These are phyloP conservation scores for Harpagoxenus sublaevis DNA, from an alignment of 2,888 invertebrate genomes.

Conservation along the genomic window DNA sequence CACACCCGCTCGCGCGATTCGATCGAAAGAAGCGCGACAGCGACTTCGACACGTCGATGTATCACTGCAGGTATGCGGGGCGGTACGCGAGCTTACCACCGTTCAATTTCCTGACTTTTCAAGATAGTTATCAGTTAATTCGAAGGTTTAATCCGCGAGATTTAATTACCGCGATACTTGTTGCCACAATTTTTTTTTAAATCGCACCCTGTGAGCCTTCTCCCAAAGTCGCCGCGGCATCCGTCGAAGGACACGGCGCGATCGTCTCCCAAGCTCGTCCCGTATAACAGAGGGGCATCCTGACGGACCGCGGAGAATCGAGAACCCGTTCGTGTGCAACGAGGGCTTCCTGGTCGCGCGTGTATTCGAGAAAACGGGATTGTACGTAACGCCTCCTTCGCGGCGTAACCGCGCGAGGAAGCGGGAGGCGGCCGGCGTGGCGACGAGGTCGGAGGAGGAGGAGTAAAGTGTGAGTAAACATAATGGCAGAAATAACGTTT, in stretches of 20 bases:
- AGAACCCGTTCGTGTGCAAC: slow-evolving; percentile 72
- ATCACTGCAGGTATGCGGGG: neutral
- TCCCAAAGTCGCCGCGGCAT: neutral
- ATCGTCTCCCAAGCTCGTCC: neutral
- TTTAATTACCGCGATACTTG: neutral
- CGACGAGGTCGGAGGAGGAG: slow-evolving; percentile 34
- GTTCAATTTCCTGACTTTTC: slow-evolving; percentile 2
- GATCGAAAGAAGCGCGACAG: slow-evolving; percentile 9
- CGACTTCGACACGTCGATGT: neutral
- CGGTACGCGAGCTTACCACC: neutral
- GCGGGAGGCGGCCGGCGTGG: slow-evolving; percentile 29
- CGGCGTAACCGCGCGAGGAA: slow-evolving; percentile 65
- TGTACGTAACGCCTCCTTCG: slow-evolving; percentile 75
- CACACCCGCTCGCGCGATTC: neutral
- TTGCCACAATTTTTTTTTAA: neutral
- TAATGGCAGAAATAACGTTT: slow-evolving; percentile 72
- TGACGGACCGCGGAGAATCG: slow-evolving; percentile 72
- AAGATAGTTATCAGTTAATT: neutral
- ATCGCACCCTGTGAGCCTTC: neutral
- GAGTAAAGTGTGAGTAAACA: slow-evolving; percentile 71
- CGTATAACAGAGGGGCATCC: slow-evolving; percentile 59
- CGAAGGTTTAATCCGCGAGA: neutral
- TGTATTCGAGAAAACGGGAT: slow-evolving; percentile 77
- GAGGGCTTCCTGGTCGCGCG: slow-evolving; percentile 73
- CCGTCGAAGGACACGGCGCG: neutral